Percentiles rank a stretch among this genome's conserved stretches.
These are phyloP conservation scores for Ischnura elegans DNA, from an alignment of 2,888 invertebrate species.

Conservation along the genomic window DNA sequence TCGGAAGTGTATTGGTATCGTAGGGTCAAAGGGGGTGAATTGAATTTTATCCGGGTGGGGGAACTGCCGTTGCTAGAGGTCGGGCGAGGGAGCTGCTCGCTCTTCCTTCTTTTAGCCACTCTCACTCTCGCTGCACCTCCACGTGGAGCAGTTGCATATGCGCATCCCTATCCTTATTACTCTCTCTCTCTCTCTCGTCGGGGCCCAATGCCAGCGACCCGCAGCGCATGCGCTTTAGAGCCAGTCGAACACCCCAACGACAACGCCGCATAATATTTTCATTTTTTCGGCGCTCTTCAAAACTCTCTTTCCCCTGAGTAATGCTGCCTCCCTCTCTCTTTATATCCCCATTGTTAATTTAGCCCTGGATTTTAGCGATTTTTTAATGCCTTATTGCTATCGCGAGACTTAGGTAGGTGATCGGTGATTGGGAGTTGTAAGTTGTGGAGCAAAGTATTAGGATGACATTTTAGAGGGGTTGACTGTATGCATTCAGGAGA, in stretches of 20 bases:
- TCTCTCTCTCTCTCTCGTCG: background rate
- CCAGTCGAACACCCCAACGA: background rate
- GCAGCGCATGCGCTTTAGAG: conserved; percentile 5
- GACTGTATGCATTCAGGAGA: too few relatives aligned
- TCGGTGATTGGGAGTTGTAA: too few relatives aligned
- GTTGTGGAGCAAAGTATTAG: too few relatives aligned
- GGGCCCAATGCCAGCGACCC: background rate
- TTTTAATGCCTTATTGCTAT: too few relatives aligned
- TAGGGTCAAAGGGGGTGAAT: background rate
- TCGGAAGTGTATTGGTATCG: too few relatives aligned
- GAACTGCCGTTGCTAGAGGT: background rate
- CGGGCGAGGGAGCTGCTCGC: background rate
- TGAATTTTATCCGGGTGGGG: background rate
- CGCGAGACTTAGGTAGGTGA: too few relatives aligned
- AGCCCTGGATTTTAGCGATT: too few relatives aligned
- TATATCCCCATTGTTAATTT: too few relatives aligned
- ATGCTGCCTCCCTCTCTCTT: background rate
- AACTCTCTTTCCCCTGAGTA: background rate
- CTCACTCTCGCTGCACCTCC: conserved; percentile 26
- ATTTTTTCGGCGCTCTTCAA: conserved; percentile 15
- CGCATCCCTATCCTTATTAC: background rate
- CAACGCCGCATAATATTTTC: conserved; percentile 42
- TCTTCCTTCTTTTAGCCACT: background rate
- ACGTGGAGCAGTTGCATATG: conserved; percentile 32
- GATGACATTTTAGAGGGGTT: too few relatives aligned